These are phyloP conservation scores for Cichlasoma orientale DNA, from an alignment of 2,797 vertebrate genomes.

Conservation along the genomic window DNA sequence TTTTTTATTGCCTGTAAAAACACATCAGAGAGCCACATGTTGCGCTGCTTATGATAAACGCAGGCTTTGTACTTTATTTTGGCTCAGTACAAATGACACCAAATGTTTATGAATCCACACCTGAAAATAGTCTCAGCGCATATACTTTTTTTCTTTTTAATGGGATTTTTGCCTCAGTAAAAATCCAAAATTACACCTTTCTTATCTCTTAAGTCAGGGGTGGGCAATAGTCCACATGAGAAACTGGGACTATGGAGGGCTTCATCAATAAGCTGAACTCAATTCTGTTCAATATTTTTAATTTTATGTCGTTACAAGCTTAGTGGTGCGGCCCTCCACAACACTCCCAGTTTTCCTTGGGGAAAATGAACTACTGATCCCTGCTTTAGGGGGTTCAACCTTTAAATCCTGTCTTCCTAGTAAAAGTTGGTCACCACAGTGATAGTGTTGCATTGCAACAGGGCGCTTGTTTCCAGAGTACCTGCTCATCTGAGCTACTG, in stretches of 20 bases:
- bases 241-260: neutral
- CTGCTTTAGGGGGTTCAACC: neutral
- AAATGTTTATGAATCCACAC: neutral
- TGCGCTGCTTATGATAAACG: neutral
- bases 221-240: neutral
- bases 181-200: neutral
- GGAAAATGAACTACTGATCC: neutral
- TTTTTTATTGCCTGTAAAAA: neutral
- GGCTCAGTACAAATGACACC: neutral
- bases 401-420: neutral
- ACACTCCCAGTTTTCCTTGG: neutral
- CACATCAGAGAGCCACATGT: neutral
- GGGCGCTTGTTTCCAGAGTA: constrained; percentile 28
- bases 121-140: neutral
- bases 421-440: constrained; percentile 2
- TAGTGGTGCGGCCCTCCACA: neutral
- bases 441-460: constrained; percentile 30
- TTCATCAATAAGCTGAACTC: neutral
- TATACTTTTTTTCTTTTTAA: neutral
- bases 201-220: neutral
- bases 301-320: neutral
- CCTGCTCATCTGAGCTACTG: constrained; percentile 16
- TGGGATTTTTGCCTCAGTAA: neutral
- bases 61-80: neutral
- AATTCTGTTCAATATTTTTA: too few relatives aligned